Base-by-base conservation (phyloP, 1,140 invertebrate species). In the Caenorhabditis tropicalis region DNA sequence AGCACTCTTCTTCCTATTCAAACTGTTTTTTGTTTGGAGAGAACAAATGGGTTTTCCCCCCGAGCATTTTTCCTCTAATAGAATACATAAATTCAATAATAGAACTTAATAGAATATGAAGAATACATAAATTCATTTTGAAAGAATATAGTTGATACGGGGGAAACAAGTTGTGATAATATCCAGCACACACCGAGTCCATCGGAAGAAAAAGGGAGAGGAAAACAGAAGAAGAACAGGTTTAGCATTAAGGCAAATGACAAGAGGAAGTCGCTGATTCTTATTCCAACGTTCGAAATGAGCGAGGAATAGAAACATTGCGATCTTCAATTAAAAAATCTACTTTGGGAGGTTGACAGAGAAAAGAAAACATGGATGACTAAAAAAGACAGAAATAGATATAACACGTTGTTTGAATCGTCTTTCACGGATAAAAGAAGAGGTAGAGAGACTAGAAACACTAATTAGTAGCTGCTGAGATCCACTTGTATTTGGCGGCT, bases 401-500 rank as follows among this genome's bases (percentile, higher is more conserved):
- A n/a, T 19, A 43, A 74, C 65, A 74, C 65, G 65, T 74, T 74
- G 29, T 74, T 36, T 43, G 29, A 74, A 43, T 74, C 3, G 43
- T 39, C n/a, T 74, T 74, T 74, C 65, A 74, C 36, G 43, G 36
- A 74, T 56, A 27, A 9, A 36, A 43, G 19, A 74, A 74, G 36
- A 43, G 36, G 15, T 24, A 46, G 12, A 43, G 19, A 3, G 12
- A 1, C 10, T 27, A 24, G 1, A 43, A 10, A 31, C 10, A 74
- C 65, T 74, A 74, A 36, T 74, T 74, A 7, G 65, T 36, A 19
- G 58, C n/a, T 7, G 65, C n/a, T 21, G 80, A 10, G 29, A 19
- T 65, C 51, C 81, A 82, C 19, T 82, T 46, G 51, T 81, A 81
- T 36, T 81, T 81, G 79, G 79, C 74, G 39, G 74, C 48, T 3